A percentile compares a stretch with the other conserved stretches of the same genome.
Evolutionary conservation across 2,797 vertebrate genomes (phyloP).

Genomic region (Phrynocephalus guinanensis): DNA sequence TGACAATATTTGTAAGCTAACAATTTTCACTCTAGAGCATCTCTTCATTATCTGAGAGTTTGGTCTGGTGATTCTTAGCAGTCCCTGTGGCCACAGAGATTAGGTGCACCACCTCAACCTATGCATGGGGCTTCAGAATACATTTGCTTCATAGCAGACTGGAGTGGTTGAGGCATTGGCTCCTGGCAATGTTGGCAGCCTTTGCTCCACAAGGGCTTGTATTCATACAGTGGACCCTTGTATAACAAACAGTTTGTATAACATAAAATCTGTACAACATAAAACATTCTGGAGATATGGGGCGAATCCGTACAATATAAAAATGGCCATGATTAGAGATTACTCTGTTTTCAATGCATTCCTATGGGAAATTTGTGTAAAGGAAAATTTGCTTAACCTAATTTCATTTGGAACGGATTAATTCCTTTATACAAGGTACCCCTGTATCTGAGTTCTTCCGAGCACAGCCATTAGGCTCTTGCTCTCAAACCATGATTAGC

Average conservation of each 20-base stretch:
- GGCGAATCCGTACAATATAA: too few species aligned
- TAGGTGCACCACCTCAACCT: background rate
- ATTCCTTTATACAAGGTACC: too few species aligned
- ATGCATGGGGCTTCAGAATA: background rate
- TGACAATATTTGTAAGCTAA: background rate
- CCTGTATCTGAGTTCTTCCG: too few species aligned
- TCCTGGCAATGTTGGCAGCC: background rate
- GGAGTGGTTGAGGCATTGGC: background rate
- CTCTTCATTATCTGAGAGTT: background rate
- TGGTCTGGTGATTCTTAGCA: background rate
- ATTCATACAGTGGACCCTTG: background rate
- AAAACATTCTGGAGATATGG: too few species aligned
- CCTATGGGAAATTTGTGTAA: too few species aligned
- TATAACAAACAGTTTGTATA: too few species aligned
- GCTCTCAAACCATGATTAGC: background rate
- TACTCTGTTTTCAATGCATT: too few species aligned
- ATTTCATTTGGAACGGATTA: too few species aligned
- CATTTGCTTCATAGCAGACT: background rate
- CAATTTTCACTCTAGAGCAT: background rate
- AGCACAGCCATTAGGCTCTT: background rate
- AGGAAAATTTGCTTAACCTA: too few species aligned
- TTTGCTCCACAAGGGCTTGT: background rate
- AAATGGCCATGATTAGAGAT: too few species aligned
- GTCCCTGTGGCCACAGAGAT: background rate
- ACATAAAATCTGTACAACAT: too few species aligned